Conservation (phyloP, 2,888 invertebrate genomes). For the Spicauda simplicius region DNA sequence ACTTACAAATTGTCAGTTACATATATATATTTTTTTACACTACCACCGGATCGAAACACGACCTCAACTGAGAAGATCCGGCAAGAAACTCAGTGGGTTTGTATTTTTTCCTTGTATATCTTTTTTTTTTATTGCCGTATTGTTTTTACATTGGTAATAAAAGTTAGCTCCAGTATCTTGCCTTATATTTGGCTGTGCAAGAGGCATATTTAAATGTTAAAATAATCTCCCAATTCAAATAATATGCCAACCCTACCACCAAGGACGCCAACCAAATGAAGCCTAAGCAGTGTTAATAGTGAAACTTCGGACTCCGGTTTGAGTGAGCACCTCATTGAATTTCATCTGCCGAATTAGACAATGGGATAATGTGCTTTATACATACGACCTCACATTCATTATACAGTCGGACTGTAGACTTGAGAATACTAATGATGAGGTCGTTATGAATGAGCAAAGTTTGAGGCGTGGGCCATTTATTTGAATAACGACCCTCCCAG, state of each 20-base stretch:
- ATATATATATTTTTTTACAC: too few species aligned
- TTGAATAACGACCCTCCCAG: neutral
- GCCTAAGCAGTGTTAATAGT: constrained; percentile 33
- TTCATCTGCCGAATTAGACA: constrained; percentile 29
- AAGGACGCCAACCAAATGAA: constrained; percentile 35
- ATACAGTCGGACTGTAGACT: constrained; percentile 6
- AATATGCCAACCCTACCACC: constrained; percentile 20
- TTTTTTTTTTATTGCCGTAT: too few species aligned
- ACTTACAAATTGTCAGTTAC: too few species aligned
- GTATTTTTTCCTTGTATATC: too few species aligned
- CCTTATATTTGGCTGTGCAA: too few species aligned
- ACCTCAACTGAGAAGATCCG: too few species aligned
- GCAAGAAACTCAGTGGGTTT: too few species aligned
- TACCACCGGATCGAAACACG: too few species aligned
- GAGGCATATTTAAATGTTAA: too few species aligned
- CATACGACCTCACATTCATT: constrained; percentile 26
- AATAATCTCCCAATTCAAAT: neutral
- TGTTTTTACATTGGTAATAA: too few species aligned
- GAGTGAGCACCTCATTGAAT: constrained; percentile 32
- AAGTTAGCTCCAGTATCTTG: too few species aligned
- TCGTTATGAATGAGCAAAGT: constrained; percentile 23
- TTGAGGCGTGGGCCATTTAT: constrained; percentile 3
- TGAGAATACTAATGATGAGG: constrained; percentile 20
- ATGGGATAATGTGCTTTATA: constrained; percentile 22
- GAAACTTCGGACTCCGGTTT: constrained; percentile 33